phyloP scores from a whole-genome alignment of 2,113 vertebrate genomes.

The Scomber japonicus region DNA sequence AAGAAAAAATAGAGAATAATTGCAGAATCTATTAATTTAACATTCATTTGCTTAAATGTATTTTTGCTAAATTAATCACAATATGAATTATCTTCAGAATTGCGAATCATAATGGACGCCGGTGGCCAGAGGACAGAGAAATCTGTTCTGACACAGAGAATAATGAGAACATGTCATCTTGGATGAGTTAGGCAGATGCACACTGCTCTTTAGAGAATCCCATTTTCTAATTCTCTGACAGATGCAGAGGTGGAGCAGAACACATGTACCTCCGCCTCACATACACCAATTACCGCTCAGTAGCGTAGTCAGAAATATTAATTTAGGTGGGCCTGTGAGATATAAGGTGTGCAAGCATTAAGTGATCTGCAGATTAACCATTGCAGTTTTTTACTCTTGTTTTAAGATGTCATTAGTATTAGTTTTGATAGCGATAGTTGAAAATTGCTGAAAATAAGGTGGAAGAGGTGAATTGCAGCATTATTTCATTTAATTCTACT shows the following conservation, averaged over 20 bases:
- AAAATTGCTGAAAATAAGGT: no score
- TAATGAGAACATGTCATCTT: constrained; percentile 80
- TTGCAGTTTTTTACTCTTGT: no score
- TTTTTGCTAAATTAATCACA: constrained; percentile 54
- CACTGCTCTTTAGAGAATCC: constrained; percentile 77
- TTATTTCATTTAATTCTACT: no score
- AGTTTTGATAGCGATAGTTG: no score
- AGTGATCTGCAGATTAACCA: no score
- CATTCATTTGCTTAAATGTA: constrained; percentile 61
- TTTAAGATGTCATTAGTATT: no score
- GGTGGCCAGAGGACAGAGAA: constrained; percentile 68
- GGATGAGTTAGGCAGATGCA: constrained; percentile 68
- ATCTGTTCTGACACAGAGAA: constrained; percentile 69
- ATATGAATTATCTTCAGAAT: constrained; percentile 62
- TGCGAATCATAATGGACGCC: constrained; percentile 62
- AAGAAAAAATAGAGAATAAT: constrained; percentile 9
- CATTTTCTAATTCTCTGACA: constrained; percentile 83
- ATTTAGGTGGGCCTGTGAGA: no score
- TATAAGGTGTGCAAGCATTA: no score
- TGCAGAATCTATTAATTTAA: constrained; percentile 56
- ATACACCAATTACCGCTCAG: constrained; percentile 77
- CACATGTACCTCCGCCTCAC: constrained; percentile 75
- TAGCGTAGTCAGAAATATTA: no score
- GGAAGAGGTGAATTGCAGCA: no score
- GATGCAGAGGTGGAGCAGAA: constrained; percentile 75